phyloP scores from a whole-genome alignment of 2,113 vertebrate species.

The Cyphomyrus plagiostoma region DNA sequence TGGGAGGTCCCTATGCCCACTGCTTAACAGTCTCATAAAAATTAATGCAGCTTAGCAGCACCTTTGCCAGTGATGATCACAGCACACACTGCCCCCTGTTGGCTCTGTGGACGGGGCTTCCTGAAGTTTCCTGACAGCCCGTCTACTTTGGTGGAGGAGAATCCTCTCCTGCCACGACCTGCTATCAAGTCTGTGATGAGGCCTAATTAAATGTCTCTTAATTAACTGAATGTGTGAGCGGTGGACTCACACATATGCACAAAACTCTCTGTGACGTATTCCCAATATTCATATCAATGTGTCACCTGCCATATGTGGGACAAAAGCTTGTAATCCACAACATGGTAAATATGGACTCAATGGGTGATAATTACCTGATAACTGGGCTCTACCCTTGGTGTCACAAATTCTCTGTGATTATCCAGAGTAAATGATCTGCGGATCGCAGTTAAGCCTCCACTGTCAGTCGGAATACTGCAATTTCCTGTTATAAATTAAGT shows the following conservation, averaged over 20 bases:
- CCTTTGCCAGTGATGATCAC: background rate
- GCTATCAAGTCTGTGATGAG: background rate
- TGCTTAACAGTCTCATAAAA: background rate
- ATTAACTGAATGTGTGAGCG: background rate
- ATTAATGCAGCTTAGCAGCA: background rate
- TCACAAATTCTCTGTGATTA: background rate
- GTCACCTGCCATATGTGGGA: background rate
- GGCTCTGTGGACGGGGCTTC: background rate
- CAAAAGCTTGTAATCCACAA: background rate
- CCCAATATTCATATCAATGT: background rate
- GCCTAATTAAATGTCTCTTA: background rate
- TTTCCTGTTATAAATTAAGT: background rate
- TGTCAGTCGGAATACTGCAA: background rate
- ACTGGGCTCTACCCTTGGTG: background rate
- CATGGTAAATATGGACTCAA: background rate
- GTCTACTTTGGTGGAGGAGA: background rate
- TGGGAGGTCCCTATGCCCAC: background rate
- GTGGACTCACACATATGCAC: background rate
- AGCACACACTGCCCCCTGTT: background rate
- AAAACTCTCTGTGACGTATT: background rate
- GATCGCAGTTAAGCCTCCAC: background rate
- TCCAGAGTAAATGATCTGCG: background rate
- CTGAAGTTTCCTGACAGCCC: background rate
- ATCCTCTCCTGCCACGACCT: background rate
- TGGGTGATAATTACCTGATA: background rate